These are phyloP conservation scores for Paramuricea clavata DNA, from an alignment of 92 coral and sea anemone genomes.

Conservation along the genomic window DNA sequence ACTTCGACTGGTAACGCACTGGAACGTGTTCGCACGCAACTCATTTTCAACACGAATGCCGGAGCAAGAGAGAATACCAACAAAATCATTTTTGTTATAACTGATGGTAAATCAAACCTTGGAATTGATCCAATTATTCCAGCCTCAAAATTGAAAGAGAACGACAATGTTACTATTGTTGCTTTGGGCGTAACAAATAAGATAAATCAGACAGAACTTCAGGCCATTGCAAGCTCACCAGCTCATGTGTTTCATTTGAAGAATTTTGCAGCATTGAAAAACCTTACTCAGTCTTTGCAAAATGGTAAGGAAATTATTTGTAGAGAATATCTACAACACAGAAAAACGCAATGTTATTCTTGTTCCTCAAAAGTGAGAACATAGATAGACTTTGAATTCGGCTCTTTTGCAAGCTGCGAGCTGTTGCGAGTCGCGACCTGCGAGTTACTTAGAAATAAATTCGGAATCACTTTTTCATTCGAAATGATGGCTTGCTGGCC, in stretches of 20 bases:
- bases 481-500: too few species aligned
- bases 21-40: conserved; percentile 8
- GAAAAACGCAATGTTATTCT: too few species aligned
- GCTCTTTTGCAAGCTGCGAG: too few species aligned
- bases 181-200: conserved; percentile 2
- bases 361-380: too few species aligned
- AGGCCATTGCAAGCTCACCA: neutral
- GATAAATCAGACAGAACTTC: conserved; percentile 10
- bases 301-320: conserved; percentile 25
- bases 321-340: too few species aligned
- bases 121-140: neutral
- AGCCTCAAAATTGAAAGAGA: neutral
- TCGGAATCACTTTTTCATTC: too few species aligned
- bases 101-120: conserved; percentile 11
- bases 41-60: neutral
- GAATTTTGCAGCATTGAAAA: neutral
- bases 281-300: neutral
- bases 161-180: neutral
- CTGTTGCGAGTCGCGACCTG: too few species aligned
- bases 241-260: neutral
- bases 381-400: too few species aligned
- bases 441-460: too few species aligned
- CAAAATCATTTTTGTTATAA: neutral
- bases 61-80: neutral
- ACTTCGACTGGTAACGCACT: neutral